Evolutionary conservation across 2,113 vertebrate genomes (phyloP).

Genomic region (Pseudorectes ferrugineus): DNA sequence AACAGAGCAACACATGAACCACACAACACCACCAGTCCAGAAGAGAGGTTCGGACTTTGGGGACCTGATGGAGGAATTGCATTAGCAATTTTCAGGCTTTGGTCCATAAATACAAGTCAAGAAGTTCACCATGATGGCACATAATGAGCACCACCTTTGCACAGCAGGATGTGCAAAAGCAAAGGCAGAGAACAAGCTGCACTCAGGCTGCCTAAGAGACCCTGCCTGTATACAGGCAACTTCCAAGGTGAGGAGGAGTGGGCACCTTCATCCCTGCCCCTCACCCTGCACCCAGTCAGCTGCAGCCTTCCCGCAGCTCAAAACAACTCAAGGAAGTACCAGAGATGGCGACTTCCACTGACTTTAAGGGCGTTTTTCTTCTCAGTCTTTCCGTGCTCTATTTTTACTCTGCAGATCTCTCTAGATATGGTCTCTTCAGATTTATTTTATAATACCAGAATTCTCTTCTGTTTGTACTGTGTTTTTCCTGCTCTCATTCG

Average conservation of each 20-base stretch:
- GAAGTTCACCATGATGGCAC: neutral
- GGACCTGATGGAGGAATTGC: neutral
- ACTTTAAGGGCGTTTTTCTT: neutral
- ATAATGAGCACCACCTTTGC: neutral
- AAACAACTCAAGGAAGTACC: neutral
- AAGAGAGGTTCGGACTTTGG: accelerated
- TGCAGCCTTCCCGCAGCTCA: neutral
- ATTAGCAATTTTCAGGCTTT: neutral
- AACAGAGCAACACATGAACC: neutral
- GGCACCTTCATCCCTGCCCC: neutral
- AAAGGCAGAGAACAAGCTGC: neutral
- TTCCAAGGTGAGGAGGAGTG: neutral
- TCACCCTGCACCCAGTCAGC: neutral
- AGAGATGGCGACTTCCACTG: neutral
- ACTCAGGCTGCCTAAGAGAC: neutral
- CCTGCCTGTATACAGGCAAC: neutral
- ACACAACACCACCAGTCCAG: neutral
- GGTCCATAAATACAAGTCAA: neutral
- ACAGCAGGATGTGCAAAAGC: neutral
- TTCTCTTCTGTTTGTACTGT: neutral
- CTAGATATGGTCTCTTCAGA: neutral
- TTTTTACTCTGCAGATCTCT: neutral
- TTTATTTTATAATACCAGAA: neutral
- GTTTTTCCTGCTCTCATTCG: neutral
- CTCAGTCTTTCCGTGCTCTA: neutral